Base-by-base conservation (phyloP, 2,113 vertebrate genomes). In the Eptesicus fuscus region DNA sequence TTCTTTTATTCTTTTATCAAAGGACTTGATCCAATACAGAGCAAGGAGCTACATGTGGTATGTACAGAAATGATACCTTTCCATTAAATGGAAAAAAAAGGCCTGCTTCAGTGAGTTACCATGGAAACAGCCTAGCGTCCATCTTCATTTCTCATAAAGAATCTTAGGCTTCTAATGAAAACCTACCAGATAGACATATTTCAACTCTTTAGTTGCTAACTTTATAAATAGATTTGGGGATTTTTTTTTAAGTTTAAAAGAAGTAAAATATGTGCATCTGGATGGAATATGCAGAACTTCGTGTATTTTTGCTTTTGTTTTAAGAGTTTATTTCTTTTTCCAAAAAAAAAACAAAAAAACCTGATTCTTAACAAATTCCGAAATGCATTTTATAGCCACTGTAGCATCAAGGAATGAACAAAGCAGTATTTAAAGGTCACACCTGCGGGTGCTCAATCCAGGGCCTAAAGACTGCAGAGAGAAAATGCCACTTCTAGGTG, bases 1-100 rank as follows among this genome's bases (percentile, higher is more conserved):
- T 96, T 93, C 42, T 94, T 95, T 92, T 96, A 94, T 95, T 96
- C 63, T 95, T 42, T 88, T 86, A 92, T 92, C 67, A 94, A 95
- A 96, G 74, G 47, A 59, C 40, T 93, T 85, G 37, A 92, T 83
- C 70, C 63, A 96, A 61, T 79, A 56, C 28, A 88, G 80, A 94
- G 32, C 61, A 83, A 78, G 61, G 76, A 95, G 16, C 90, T 78
- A 71, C 61, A 71, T 96, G 96, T 92, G 71, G 71, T 87, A 87
- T 85, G 17, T 82, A 92, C 87, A 90, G 82, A 96, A 97, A 96
- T 90, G 89, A 87, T 82, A 85, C 49, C 42, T 95, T 95, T 90
- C 84, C 61, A 96, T 61, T 93, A 74, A 85, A 83, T 17, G 63
- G n/a, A n/a, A 49, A 53, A 93, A 96, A 94, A 94, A 94, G 22